Evolutionary conservation across 2,888 invertebrate species (phyloP).

Genomic region (Malacosoma neustria): DNA sequence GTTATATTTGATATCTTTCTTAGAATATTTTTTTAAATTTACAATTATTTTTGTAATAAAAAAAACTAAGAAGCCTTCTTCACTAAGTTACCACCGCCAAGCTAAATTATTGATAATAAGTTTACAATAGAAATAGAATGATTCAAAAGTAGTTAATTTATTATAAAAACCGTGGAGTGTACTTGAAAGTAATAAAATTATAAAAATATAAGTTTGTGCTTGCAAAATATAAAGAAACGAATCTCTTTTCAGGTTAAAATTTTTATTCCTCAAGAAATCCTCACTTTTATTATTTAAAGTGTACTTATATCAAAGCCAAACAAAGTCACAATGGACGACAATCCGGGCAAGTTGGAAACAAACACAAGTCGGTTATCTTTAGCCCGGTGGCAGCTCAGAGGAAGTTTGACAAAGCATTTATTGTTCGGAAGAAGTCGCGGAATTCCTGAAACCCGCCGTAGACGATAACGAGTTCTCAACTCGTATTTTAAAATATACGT

Average conservation of each 20-base stretch:
- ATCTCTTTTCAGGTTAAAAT: background rate
- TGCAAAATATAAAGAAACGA: too few relatives aligned
- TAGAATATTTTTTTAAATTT: too few relatives aligned
- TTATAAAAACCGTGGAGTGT: too few relatives aligned
- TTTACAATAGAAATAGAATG: too few relatives aligned
- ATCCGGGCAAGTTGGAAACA: constrained; percentile 33
- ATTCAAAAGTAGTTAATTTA: too few relatives aligned
- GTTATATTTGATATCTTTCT: too few relatives aligned
- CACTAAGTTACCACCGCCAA: too few relatives aligned
- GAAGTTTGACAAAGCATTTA: constrained; percentile 65
- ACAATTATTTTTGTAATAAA: too few relatives aligned
- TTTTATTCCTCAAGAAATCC: background rate
- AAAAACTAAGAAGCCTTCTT: too few relatives aligned
- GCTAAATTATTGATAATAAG: too few relatives aligned
- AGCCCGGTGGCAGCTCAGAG: constrained; percentile 19
- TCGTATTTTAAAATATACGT: constrained; percentile 10
- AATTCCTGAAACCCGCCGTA: constrained; percentile 25
- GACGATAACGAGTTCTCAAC: constrained; percentile 59
- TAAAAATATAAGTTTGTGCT: too few relatives aligned
- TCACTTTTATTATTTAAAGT: background rate
- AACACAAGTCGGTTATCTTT: constrained; percentile 49
- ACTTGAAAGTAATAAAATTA: too few relatives aligned
- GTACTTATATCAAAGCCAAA: background rate
- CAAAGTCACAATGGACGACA: constrained; percentile 18
- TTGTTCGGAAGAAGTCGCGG: constrained; percentile 47